Evolutionary conservation across 2,888 invertebrate species (phyloP).

Genomic region (Drosophila picticornis): DNA sequence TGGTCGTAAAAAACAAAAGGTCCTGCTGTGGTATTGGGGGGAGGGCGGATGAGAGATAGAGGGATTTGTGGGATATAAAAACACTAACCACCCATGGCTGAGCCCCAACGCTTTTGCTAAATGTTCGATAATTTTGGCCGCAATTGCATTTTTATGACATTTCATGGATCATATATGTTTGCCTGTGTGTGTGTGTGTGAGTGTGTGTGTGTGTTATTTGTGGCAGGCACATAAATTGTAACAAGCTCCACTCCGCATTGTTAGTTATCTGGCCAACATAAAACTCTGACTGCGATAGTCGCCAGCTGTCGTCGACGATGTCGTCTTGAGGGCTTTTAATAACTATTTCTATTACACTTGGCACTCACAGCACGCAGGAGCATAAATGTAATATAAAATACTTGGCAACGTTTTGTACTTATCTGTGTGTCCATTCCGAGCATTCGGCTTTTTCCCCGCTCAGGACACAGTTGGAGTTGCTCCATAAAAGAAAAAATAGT

Average conservation of each 20-base stretch:
- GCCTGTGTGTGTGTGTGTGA: not conserved
- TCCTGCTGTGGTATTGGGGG: constrained; percentile 8
- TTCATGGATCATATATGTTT: constrained; percentile 69
- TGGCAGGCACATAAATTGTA: constrained; percentile 66
- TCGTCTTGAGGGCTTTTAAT: constrained; percentile 65
- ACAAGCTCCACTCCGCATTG: constrained; percentile 44
- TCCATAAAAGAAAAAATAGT: constrained; percentile 20
- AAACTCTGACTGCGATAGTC: constrained; percentile 49
- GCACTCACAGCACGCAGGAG: constrained; percentile 67
- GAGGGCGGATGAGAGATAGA: not conserved
- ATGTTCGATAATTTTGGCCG: constrained; percentile 79
- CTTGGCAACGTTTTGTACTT: constrained; percentile 73
- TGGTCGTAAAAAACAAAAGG: constrained; percentile 62
- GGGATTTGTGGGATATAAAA: constrained; percentile 48
- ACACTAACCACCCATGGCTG: constrained; percentile 65
- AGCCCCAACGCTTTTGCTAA: constrained; percentile 72
- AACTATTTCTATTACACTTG: constrained; percentile 79
- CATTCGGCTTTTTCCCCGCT: not conserved
- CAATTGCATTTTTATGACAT: constrained; percentile 78
- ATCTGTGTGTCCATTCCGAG: constrained; percentile 48
- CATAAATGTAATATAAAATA: constrained; percentile 66
- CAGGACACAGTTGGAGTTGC: constrained; percentile 3
- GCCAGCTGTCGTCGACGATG: constrained; percentile 66
- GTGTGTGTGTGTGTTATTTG: not conserved
- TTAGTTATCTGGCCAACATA: constrained; percentile 39